phyloP scores from a whole-genome alignment of 2,113 vertebrate genomes.

The Barbus barbus region DNA sequence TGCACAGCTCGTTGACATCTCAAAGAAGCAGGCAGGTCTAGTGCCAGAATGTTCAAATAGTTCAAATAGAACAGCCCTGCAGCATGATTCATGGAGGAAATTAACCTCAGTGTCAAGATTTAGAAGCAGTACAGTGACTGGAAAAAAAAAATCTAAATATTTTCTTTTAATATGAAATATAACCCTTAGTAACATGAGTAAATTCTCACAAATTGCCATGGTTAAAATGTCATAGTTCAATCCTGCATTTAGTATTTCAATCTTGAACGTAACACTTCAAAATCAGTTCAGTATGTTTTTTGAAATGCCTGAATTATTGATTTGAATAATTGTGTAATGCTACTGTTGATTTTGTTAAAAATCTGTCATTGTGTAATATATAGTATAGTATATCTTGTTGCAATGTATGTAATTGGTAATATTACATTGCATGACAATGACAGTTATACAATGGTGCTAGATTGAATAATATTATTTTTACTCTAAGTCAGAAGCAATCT shows the following conservation, averaged over 20 bases:
- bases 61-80: neutral
- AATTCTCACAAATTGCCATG: neutral
- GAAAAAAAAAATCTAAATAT: neutral
- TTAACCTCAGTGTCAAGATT: neutral
- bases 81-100: neutral
- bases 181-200: neutral
- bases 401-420: neutral
- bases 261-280: neutral
- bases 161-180: neutral
- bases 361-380: neutral
- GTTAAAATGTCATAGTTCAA: neutral
- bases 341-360: neutral
- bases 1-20: neutral
- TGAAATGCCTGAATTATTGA: neutral
- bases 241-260: neutral
- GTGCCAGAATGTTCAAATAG: neutral
- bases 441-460: too few relatives aligned
- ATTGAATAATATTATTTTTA: neutral
- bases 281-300: neutral
- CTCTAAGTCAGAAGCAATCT: constrained; percentile 10
- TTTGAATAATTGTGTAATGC: neutral
- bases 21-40: neutral
- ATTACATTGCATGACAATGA: neutral
- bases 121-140: neutral
- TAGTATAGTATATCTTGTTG: neutral